Percentiles rank a stretch among this genome's conserved stretches.
Conservation (phyloP, 2,888 invertebrate genomes). For the Philopedon plagiatum region DNA sequence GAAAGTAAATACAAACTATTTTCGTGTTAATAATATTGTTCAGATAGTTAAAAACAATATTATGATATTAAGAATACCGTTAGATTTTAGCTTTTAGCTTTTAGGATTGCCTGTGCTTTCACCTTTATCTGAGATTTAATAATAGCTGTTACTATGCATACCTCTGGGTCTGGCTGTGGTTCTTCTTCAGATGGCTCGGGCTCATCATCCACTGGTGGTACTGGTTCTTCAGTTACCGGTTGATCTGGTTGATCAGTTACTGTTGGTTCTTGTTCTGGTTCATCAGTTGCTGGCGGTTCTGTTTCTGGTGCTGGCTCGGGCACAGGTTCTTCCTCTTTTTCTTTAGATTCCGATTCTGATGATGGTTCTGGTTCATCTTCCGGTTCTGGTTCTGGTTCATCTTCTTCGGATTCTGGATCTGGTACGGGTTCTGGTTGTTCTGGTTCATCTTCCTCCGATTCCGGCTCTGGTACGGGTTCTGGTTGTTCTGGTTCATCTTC, state of each 20-base stretch:
- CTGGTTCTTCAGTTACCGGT: not conserved
- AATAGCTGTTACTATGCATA: too few relatives aligned
- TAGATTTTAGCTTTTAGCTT: too few relatives aligned
- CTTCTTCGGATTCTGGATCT: conserved; percentile 8
- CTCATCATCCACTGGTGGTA: too few relatives aligned
- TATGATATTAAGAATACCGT: too few relatives aligned
- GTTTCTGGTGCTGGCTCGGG: not conserved
- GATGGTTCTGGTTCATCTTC: not conserved
- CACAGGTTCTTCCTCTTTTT: not conserved
- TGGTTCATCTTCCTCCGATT: not conserved
- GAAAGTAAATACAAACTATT: too few relatives aligned
- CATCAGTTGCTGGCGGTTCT: not conserved
- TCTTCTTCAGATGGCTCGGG: conserved; percentile 1
- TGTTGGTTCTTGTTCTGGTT: not conserved
- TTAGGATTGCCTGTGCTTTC: too few relatives aligned
- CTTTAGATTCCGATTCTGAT: conserved; percentile 9
- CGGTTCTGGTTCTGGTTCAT: conserved; percentile 14
- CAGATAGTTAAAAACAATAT: too few relatives aligned
- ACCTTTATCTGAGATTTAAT: too few relatives aligned
- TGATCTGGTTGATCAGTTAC: conserved; percentile 1
- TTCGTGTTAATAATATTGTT: too few relatives aligned
- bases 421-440: conserved; percentile 11
- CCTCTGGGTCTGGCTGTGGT: conserved; percentile 3
- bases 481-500: not conserved
- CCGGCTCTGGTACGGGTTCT: not conserved